Percentiles rank a stretch among this genome's conserved stretches.
Evolutionary conservation across 2,888 invertebrate species (phyloP).

Genomic region (Reticulitermes lucifugus): DNA sequence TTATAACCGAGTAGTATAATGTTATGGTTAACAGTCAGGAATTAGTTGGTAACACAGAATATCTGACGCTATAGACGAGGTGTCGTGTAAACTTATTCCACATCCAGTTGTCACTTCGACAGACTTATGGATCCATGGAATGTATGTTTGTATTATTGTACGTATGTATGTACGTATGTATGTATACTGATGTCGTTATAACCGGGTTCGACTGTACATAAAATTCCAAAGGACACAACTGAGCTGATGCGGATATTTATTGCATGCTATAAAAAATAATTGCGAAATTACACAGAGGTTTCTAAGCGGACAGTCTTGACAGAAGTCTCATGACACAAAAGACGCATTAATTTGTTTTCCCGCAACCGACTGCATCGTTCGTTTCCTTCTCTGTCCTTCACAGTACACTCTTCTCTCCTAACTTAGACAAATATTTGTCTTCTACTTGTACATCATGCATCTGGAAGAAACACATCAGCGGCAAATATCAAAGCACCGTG

Average conservation of each 20-base stretch:
- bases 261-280: not conserved
- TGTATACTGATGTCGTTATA: no score
- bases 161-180: no score
- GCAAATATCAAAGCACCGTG: not conserved
- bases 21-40: no score
- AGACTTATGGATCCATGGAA: no score
- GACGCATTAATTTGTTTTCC: not conserved
- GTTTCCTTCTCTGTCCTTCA: not conserved
- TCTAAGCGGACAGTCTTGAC: not conserved
- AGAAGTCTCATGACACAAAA: not conserved
- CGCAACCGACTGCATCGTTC: not conserved
- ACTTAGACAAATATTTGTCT: not conserved
- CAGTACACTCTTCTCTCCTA: not conserved
- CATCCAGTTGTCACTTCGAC: no score
- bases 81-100: no score
- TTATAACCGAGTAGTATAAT: no score
- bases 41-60: no score
- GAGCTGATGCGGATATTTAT: not conserved
- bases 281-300: not conserved
- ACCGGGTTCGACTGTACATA: no score
- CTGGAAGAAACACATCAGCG: not conserved
- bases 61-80: no score
- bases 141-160: no score
- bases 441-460: not conserved
- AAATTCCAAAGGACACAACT: no score